A percentile compares a stretch with the other conserved stretches of the same genome.
Conservation (phyloP, 2,888 invertebrate genomes). For the Coenonympha glycerion region DNA sequence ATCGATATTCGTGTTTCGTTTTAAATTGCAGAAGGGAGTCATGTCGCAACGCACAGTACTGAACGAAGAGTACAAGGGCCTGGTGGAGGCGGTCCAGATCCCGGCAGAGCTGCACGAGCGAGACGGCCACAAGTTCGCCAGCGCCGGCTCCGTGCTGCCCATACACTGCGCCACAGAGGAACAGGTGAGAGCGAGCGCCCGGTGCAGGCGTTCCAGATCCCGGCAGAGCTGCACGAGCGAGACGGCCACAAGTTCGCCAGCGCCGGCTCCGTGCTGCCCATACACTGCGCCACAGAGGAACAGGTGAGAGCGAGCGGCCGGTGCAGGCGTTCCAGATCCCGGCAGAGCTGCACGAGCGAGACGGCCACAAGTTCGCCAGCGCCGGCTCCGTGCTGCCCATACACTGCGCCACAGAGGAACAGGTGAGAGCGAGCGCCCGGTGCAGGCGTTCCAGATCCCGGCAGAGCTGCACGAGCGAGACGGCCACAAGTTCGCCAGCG, state of each 20-base stretch:
- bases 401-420: slow-evolving; percentile 52
- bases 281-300: slow-evolving; percentile 55
- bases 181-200: slow-evolving; percentile 56
- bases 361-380: slow-evolving; percentile 49
- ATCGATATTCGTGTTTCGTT: neutral
- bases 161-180: slow-evolving; percentile 56
- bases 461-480: slow-evolving; percentile 52
- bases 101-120: slow-evolving; percentile 55
- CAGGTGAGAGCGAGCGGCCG: slow-evolving; percentile 55
- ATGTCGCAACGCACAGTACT: slow-evolving; percentile 55
- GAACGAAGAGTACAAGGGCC: slow-evolving; percentile 54
- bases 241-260: slow-evolving; percentile 51
- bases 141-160: slow-evolving; percentile 48
- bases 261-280: slow-evolving; percentile 50
- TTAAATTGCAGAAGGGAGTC: neutral
- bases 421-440: slow-evolving; percentile 55
- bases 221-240: slow-evolving; percentile 51
- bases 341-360: slow-evolving; percentile 50
- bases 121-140: slow-evolving; percentile 50
- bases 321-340: slow-evolving; percentile 57
- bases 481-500: slow-evolving; percentile 49
- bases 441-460: slow-evolving; percentile 55
- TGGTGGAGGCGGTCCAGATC: slow-evolving; percentile 55
- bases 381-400: slow-evolving; percentile 54
- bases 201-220: slow-evolving; percentile 56